Base-by-base conservation (phyloP, 2,888 invertebrate genomes). In the Podabrus alpinus region DNA sequence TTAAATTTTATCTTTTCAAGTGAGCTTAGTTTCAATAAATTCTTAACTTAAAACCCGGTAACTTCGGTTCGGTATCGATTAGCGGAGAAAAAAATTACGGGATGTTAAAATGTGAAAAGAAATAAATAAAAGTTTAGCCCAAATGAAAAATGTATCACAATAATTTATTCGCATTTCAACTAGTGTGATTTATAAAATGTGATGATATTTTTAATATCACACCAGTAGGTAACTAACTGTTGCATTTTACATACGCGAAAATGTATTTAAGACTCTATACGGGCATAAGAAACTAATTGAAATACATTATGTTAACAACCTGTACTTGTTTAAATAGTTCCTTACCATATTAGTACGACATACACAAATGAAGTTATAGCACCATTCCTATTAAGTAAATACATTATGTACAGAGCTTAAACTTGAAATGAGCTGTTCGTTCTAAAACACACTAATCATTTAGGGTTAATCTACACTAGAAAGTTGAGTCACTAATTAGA, bases 331-430 rank as follows among this genome's bases (percentile, higher is more conserved):
- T 64, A n/a, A 64, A 64, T 59, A 69, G 66, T 60, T 74, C 70
- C 68, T 66, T 67, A n/a, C 75, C 68, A 72, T 72, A 75, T 72
- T 67, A 15, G 68, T 67, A 25, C 17, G 69, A 72, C 64, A 59
- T 67, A 59, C 75, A 72, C 21, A 68, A 25, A 75, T 75, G 69
- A 69, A 75, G 72, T 69, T 72, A 75, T 75, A 45, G 45, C 45
- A 45, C 45, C 45, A 45, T 45, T 45, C 45, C 45, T 45, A n/a
- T 45, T 45, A 45, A 45, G 45, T 45, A 45, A 45, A 45, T 29
- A 29, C 45, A 45, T 45, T 45, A 45, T 45, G 45, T 45, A n/a
- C 45, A 7, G 45, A 45, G 45, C 45, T 45, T 45, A 45, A 45
- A 45, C n/a, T n/a, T 45, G n/a, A 45, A 45, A 45, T 45, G 45